Evolutionary conservation across 2,888 invertebrate genomes (phyloP), one percentile per base, ranked within the genome.

Genomic region (Cyclophora albipunctata): DNA sequence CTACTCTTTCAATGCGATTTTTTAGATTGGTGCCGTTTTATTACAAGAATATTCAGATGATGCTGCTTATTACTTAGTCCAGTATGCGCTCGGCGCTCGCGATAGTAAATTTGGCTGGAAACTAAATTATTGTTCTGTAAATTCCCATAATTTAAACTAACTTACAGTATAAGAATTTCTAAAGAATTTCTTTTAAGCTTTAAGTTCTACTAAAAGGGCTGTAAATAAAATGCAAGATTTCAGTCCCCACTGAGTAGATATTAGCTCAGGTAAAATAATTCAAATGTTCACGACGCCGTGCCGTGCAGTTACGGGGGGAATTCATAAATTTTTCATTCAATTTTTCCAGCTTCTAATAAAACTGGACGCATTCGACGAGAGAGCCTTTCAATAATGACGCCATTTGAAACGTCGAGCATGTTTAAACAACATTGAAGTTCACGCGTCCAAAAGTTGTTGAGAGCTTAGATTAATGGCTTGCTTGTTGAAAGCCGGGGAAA

Each of bases 1-100:
- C 71, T 71, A 67, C 67, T 75, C 63, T 69, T 67, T 60, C 55
- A 67, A 69, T 73, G 69, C 67, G 68, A 75, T 75, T 77, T 73
- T 72, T 73, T 66, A 73, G 66, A 72, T 71, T 66, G 66, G 73
- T 64, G 62, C 64, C 57, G 54, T 66, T 76, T 78, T 78, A 76
- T 73, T 63, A 63, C 62, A 50, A 53, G 55, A 66, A 68, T 71
- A 71, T 73, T 73, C 62, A 69, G 66, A 72, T 70, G 20, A 20
- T 20, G 20, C 20, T 20, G 20, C 20, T 20, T 20, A 20, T 20
- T 58, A 58, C 54, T 48, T 47, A 52, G 64, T 63, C 59, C 51
- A 51, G 53, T 61, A 66, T 57, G 54, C 51, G 62, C 51, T 64
- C 52, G 60, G 55, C 52, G 59, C 54, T 20, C 55, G 37, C 4